These are phyloP conservation scores for Chloromyia formosa DNA, from an alignment of 2,888 invertebrate genomes.

Conservation along the genomic window DNA sequence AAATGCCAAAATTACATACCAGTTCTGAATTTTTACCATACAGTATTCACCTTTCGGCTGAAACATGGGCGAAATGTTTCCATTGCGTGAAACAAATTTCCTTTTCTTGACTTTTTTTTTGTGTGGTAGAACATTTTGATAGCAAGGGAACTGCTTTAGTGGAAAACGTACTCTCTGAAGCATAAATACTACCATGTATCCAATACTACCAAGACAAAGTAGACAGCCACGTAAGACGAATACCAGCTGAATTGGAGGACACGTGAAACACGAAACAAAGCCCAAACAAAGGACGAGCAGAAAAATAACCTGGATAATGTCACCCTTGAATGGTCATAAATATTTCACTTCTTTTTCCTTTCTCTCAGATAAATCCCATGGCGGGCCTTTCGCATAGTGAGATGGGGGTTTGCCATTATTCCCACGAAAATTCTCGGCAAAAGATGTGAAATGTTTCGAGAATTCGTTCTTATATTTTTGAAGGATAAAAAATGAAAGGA, in stretches of 20 bases:
- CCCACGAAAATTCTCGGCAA: too few relatives aligned
- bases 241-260: not conserved
- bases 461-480: not conserved
- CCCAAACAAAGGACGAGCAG: not conserved
- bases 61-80: not conserved
- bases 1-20: not conserved
- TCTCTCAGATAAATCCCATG: not conserved
- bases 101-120: not conserved
- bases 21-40: not conserved
- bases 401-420: not conserved
- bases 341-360: constrained; percentile 34
- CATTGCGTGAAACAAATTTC: constrained; percentile 36
- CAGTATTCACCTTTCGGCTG: constrained; percentile 8
- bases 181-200: not conserved
- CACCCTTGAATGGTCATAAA: constrained; percentile 41
- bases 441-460: too few relatives aligned
- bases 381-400: too few relatives aligned
- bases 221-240: not conserved
- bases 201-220: constrained; percentile 21
- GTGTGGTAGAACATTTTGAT: not conserved
- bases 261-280: not conserved
- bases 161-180: not conserved
- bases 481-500: constrained; percentile 18
- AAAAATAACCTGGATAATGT: constrained; percentile 39
- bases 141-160: not conserved